Conservation (phyloP, 2,113 vertebrate genomes). For the Cathartes aura region DNA sequence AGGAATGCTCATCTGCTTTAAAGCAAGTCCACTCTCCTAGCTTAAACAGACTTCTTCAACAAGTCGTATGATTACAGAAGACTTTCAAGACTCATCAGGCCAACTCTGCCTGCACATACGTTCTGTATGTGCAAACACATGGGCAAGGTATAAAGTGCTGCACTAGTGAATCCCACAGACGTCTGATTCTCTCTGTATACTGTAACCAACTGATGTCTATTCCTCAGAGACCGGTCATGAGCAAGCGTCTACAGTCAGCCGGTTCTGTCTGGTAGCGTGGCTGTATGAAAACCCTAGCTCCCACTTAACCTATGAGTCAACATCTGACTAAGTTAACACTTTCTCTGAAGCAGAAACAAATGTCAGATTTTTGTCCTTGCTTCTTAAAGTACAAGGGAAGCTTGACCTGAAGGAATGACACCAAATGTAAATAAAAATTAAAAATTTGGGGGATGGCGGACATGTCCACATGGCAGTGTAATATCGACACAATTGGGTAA, state of each 20-base stretch:
- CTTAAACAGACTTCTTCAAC: background rate
- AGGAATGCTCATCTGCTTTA: background rate
- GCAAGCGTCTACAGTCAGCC: background rate
- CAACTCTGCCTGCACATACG: background rate
- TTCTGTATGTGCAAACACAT: background rate
- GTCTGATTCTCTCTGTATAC: background rate
- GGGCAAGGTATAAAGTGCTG: background rate
- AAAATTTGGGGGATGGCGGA: background rate
- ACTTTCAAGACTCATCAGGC: background rate
- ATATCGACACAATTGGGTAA: background rate
- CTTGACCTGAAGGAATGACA: background rate
- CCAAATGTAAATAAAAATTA: background rate
- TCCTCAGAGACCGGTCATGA: background rate
- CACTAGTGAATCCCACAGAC: background rate
- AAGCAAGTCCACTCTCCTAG: background rate
- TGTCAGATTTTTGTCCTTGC: background rate
- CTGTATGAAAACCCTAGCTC: background rate
- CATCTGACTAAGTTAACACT: background rate
- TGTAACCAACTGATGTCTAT: background rate
- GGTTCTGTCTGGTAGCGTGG: fast-evolving
- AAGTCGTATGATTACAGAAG: fast-evolving
- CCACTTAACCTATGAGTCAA: background rate
- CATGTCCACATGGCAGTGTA: background rate
- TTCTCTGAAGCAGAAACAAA: background rate
- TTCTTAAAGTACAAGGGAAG: background rate